Percentiles rank a stretch among this genome's conserved stretches.
Evolutionary conservation across 1,140 invertebrate species (phyloP).

Genomic region (Drosophila lacertosa): DNA sequence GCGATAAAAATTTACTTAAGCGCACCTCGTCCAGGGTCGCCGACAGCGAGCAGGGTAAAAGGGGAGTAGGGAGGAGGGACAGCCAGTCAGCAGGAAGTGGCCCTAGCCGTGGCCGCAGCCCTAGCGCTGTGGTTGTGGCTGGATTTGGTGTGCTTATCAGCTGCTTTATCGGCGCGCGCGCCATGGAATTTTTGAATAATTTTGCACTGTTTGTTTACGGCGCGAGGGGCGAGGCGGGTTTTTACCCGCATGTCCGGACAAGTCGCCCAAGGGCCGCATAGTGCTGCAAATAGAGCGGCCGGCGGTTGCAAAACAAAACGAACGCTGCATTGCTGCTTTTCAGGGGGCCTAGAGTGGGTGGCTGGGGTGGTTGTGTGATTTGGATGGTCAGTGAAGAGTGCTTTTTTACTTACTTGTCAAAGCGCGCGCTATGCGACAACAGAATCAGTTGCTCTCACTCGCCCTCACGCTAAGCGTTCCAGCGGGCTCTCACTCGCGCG

Average conservation of each 20-base stretch:
- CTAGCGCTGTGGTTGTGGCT: neutral
- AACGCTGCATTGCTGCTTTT: constrained; percentile 12
- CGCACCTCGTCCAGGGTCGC: constrained; percentile 18
- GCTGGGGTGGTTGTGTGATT: neutral
- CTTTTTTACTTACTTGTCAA: constrained; percentile 60
- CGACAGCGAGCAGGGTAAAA: neutral
- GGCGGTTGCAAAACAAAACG: constrained; percentile 73
- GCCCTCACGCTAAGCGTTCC: neutral
- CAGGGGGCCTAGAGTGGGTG: neutral
- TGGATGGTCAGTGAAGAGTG: neutral
- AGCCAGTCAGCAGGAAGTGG: constrained; percentile 16
- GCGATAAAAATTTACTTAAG: constrained; percentile 64
- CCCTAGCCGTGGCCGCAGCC: constrained; percentile 1
- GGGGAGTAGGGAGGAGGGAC: neutral
- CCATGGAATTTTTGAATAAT: constrained; percentile 75
- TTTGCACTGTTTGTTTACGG: constrained; percentile 70
- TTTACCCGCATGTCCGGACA: constrained; percentile 43
- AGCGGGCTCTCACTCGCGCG: neutral
- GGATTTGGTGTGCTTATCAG: constrained; percentile 57
- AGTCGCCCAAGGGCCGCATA: constrained; percentile 10
- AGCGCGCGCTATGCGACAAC: constrained; percentile 61
- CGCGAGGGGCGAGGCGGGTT: neutral
- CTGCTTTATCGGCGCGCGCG: constrained; percentile 52
- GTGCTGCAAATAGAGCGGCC: constrained; percentile 44
- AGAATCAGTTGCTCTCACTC: constrained; percentile 47